Evolutionary conservation across 2,113 vertebrate species (phyloP), one percentile per base, ranked within the genome.

Genomic region (Morone chrysops): DNA sequence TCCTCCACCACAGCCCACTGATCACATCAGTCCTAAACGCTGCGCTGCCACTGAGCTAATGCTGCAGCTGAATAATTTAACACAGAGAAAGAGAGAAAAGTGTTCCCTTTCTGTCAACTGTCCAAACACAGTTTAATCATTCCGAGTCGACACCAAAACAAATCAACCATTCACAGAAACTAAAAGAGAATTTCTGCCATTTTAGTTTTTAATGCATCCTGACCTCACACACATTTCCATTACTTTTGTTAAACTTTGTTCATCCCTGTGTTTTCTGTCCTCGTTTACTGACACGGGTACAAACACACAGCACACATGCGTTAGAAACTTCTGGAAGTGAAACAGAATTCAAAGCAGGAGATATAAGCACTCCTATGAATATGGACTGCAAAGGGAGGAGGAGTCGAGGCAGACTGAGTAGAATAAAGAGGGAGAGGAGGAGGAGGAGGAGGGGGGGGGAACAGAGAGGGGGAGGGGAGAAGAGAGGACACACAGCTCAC

Each of bases 31-130:
- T 70, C 63, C 82, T 74, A 71, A 86, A 80, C 59, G 40, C 77
- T 31, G 81, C 14, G 56, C 81, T 90, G 90, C 87, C 81, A 93
- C 85, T 67, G 90, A 93, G 90, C 92, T 92, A 91, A 93, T 81
- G 85, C 91, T 84, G 80, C 76, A 83, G 78, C 75, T 93, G 70
- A 91, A 93, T 93, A 85, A 95, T 93, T 95, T 71, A 94, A 87
- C 78, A 80, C 41, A 85, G 74, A 62, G 57, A 85, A 68, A 85
- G 66, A 84, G 38, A 72, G 78, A 53, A 67, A 83, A 82, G 74
- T 14, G 10, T 17, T 76, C 25, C 20, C 68, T 62, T 70, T 75
- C 84, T 45, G 47, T 87, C 78, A 83, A 61, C 67, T 75, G 63
- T 63, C 65, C 59, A 70, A 66, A 77, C 36, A 81, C 38, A 13